A percentile compares a stretch with the other conserved stretches of the same genome.
Evolutionary conservation across 1,140 invertebrate species (phyloP).

Genomic region (Anoplolepis gracilipes): DNA sequence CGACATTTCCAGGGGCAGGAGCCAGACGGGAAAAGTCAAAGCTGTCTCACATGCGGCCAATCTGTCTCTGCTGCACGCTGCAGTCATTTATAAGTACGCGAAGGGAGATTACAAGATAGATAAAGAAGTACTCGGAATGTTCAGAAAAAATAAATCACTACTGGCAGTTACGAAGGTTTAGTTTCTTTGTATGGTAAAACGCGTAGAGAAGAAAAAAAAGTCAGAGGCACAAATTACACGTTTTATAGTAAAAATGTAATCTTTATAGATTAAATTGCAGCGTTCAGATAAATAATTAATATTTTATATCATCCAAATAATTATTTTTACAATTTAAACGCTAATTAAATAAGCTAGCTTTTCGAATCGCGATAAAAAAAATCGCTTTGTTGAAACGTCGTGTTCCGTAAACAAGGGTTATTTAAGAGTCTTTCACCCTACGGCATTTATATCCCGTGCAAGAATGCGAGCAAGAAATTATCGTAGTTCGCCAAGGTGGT

Average conservation of each 20-base stretch:
- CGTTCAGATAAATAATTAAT: not conserved
- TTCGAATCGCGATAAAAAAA: not conserved
- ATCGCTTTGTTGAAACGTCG: not conserved
- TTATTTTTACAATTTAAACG: not conserved
- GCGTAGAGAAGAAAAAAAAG: not conserved
- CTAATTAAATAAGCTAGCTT: not conserved
- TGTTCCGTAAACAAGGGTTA: constrained; percentile 67
- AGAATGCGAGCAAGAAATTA: constrained; percentile 49
- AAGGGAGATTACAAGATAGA: not conserved
- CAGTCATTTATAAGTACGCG: constrained; percentile 1
- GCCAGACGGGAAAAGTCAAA: constrained; percentile 67
- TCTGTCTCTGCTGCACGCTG: constrained; percentile 54
- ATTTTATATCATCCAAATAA: not conserved
- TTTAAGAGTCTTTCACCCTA: constrained; percentile 52
- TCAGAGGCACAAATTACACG: not conserved
- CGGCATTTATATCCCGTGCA: constrained; percentile 9
- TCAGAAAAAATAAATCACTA: constrained; percentile 39
- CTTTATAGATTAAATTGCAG: not conserved
- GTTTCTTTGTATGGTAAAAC: not conserved
- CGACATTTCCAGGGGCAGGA: constrained; percentile 60
- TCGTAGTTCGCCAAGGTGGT: not conserved
- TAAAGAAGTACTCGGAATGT: not conserved
- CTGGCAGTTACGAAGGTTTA: not conserved
- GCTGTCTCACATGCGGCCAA: constrained; percentile 70
- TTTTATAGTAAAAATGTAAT: not conserved